phyloP scores from a whole-genome alignment of 2,888 invertebrate genomes.

The Heterodera filipjevi region DNA sequence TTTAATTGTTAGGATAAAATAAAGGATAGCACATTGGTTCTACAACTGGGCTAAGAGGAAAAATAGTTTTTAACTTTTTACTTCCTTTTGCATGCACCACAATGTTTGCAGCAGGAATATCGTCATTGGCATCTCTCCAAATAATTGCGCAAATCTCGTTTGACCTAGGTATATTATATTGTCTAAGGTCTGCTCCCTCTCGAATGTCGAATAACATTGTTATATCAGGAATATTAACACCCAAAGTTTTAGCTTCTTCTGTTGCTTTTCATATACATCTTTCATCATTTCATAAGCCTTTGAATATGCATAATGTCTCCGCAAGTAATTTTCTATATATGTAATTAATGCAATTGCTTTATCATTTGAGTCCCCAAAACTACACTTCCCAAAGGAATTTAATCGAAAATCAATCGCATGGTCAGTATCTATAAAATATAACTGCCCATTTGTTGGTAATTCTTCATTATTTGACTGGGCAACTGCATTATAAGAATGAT shows the following conservation, averaged over 20 bases:
- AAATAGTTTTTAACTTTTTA: neutral
- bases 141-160: neutral
- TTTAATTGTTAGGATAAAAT: neutral
- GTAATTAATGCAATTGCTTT: neutral
- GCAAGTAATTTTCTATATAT: neutral
- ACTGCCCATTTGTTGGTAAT: conserved; percentile 16
- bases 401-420: neutral
- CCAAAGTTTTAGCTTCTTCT: neutral
- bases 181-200: neutral
- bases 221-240: neutral
- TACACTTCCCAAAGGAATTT: neutral
- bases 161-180: neutral
- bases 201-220: neutral
- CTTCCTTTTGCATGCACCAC: neutral
- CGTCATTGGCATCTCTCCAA: neutral
- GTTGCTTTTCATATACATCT: neutral
- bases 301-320: neutral
- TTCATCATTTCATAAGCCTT: conserved; percentile 11
- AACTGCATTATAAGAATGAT: neutral
- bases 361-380: neutral
- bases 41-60: neutral
- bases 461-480: neutral
- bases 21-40: conserved; percentile 1
- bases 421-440: conserved; percentile 14
- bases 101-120: neutral